These are phyloP conservation scores for Coranthus polyacanthus DNA, from an alignment of 2,797 vertebrate genomes.

Conservation along the genomic window DNA sequence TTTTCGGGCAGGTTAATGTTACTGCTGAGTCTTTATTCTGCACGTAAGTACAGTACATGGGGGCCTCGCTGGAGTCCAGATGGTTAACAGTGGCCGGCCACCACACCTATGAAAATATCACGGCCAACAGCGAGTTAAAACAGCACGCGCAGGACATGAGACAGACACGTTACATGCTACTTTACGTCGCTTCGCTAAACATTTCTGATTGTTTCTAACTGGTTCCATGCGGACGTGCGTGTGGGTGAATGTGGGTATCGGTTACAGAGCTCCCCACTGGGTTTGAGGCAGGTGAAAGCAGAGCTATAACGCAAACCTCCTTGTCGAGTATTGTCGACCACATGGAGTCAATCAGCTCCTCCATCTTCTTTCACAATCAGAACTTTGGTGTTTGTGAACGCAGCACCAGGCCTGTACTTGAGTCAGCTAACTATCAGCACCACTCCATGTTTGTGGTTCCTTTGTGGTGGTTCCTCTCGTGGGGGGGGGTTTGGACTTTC, in stretches of 20 bases:
- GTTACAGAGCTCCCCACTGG: neutral
- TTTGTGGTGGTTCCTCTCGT: conserved; percentile 48
- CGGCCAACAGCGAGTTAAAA: conserved; percentile 33
- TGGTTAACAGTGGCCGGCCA: conserved; percentile 47
- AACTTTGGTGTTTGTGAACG: conserved; percentile 37
- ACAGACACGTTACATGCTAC: conserved; percentile 15
- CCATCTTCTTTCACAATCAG: conserved; percentile 5
- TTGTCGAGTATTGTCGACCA: conserved; percentile 4
- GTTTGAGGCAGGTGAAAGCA: neutral
- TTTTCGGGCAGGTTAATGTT: neutral
- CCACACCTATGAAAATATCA: conserved; percentile 61
- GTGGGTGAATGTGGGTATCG: conserved; percentile 1
- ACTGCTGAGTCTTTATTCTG: neutral
- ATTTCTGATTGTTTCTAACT: conserved; percentile 48
- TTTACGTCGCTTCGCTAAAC: conserved; percentile 36
- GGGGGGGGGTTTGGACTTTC: conserved; percentile 47
- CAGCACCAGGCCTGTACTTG: conserved; percentile 24
- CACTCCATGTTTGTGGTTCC: conserved; percentile 55
- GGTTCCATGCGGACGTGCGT: conserved; percentile 40
- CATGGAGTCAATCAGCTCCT: conserved; percentile 12
- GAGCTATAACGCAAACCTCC: neutral
- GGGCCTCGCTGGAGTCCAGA: conserved; percentile 29
- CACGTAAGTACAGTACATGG: conserved; percentile 3
- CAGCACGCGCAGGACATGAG: conserved; percentile 35
- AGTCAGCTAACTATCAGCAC: conserved; percentile 49